Evolutionary conservation across 2,113 vertebrate species (phyloP).

Genomic region (Pteruthius melanotis): DNA sequence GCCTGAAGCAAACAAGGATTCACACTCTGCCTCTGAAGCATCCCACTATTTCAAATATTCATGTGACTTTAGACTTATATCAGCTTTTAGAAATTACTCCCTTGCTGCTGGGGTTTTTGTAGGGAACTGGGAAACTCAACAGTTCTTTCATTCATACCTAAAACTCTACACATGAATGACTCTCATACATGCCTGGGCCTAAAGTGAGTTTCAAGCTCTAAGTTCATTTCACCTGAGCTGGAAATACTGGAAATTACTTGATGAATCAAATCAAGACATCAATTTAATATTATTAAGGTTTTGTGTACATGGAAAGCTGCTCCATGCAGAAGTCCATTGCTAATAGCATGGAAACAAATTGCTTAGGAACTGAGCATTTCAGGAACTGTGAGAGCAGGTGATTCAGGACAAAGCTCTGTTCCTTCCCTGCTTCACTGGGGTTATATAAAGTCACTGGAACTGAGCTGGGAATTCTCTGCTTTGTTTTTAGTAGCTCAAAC

Average conservation of each 20-base stretch:
- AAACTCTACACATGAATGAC: background rate
- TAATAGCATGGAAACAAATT: background rate
- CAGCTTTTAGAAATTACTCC: background rate
- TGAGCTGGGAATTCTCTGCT: background rate
- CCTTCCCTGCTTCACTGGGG: background rate
- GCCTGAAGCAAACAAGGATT: conserved; percentile 24
- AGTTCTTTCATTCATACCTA: background rate
- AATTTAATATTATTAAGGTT: background rate
- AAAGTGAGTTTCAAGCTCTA: background rate
- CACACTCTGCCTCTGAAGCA: background rate
- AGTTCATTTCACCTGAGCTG: background rate
- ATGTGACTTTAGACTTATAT: background rate
- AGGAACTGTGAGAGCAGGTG: background rate
- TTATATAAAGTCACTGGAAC: background rate
- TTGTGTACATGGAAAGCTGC: background rate
- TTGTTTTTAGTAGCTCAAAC: background rate
- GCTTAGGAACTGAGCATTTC: background rate
- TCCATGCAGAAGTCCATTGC: background rate
- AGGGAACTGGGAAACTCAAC: background rate
- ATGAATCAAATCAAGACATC: background rate
- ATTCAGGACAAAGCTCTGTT: background rate
- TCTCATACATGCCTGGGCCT: background rate
- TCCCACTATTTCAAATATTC: background rate
- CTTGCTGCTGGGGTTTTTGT: background rate
- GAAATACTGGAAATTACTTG: background rate